Conservation (phyloP, 2,113 vertebrate genomes). For the Rhea americana region DNA sequence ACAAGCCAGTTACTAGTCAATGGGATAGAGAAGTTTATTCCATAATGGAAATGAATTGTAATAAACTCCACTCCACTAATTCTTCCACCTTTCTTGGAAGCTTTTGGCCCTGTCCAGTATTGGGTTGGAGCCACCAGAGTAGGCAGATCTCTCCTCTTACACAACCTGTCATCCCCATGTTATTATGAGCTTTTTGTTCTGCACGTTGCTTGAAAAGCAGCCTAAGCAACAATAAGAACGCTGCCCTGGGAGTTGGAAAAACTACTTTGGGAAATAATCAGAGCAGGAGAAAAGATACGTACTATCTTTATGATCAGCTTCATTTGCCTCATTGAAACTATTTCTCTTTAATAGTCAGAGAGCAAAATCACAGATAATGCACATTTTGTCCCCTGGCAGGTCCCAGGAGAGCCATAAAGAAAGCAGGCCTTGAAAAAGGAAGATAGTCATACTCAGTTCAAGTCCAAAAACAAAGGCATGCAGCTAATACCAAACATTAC, state of each 20-base stretch:
- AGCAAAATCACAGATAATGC: constrained; percentile 31
- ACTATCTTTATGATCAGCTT: constrained; percentile 35
- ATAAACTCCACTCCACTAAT: neutral
- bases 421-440: constrained; percentile 40
- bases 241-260: neutral
- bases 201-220: neutral
- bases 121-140: neutral
- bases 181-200: neutral
- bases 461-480: constrained; percentile 13
- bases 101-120: neutral
- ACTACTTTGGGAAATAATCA: constrained; percentile 5
- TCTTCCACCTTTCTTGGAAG: constrained; percentile 5
- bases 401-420: constrained; percentile 39
- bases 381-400: constrained; percentile 25
- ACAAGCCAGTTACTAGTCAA: neutral
- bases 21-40: neutral
- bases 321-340: constrained; percentile 30
- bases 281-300: neutral
- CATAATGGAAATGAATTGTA: neutral
- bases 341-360: constrained; percentile 6
- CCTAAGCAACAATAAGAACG: neutral
- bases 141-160: neutral
- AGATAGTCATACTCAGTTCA: constrained; percentile 21
- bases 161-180: neutral
- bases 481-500: constrained; percentile 43